phyloP scores from a whole-genome alignment of 2,113 vertebrate species.

The Pandion haliaetus region DNA sequence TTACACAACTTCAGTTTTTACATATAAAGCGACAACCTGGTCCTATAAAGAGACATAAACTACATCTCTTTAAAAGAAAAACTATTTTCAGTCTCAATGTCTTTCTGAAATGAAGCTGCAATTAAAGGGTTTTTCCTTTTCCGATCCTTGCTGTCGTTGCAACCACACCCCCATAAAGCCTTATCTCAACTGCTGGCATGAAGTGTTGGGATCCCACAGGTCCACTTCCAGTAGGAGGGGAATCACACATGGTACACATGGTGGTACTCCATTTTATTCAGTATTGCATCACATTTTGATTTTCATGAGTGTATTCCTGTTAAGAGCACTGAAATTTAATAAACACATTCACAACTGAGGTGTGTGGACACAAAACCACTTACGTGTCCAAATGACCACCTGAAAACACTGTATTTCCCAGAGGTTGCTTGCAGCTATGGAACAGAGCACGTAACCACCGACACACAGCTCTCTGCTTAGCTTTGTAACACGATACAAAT shows the following conservation, averaged over 20 bases:
- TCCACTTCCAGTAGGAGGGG: neutral
- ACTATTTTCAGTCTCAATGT: neutral
- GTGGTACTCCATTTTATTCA: neutral
- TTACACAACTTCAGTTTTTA: neutral
- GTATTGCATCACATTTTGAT: neutral
- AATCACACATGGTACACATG: too few relatives aligned
- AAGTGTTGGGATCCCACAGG: neutral
- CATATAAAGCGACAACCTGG: neutral
- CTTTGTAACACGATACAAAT: fast-evolving
- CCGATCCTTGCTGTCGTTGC: neutral
- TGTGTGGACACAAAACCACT: neutral
- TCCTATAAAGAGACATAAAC: neutral
- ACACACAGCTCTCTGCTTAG: neutral
- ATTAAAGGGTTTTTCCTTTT: neutral
- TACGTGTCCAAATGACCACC: neutral
- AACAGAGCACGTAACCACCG: fast-evolving
- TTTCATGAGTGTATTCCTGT: neutral
- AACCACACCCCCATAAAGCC: neutral
- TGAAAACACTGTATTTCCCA: neutral
- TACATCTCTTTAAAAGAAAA: neutral
- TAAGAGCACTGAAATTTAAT: neutral
- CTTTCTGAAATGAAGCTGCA: neutral
- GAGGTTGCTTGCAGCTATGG: neutral
- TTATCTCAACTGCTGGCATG: neutral
- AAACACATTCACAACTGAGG: neutral